Evolutionary conservation across 2,797 vertebrate species (phyloP).

Genomic region (Tapera naevia): DNA sequence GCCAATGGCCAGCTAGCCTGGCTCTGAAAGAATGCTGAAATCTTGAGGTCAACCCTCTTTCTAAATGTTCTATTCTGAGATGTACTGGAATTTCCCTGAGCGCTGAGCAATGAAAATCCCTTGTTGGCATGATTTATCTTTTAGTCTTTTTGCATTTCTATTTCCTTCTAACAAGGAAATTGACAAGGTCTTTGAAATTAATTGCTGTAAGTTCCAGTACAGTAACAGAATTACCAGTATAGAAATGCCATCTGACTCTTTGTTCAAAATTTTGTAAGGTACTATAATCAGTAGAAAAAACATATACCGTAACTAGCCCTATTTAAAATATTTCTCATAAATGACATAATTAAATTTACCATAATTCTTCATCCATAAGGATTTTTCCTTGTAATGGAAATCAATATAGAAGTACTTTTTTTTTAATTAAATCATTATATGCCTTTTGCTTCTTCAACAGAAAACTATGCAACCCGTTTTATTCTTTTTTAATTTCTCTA

Average conservation of each 20-base stretch:
- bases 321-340: not conserved
- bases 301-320: not conserved
- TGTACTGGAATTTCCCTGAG: not conserved
- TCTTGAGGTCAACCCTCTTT: not conserved
- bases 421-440: not conserved
- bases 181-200: not conserved
- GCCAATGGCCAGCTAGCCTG: not conserved
- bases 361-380: not conserved
- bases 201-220: not conserved
- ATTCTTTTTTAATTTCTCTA: not conserved
- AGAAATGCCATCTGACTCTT: not conserved
- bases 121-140: not conserved
- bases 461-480: not conserved
- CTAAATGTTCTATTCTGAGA: not conserved
- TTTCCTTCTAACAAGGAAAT: not conserved
- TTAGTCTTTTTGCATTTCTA: not conserved
- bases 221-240: not conserved
- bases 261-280: not conserved
- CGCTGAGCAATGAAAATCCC: not conserved
- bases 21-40: not conserved
- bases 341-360: not conserved
- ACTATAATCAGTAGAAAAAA: not conserved
- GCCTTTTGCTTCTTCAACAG: not conserved
- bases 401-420: not conserved
- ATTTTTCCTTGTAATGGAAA: not conserved